Evolutionary conservation across 2,113 vertebrate species (phyloP).

Genomic region (Corythornis cristatus): DNA sequence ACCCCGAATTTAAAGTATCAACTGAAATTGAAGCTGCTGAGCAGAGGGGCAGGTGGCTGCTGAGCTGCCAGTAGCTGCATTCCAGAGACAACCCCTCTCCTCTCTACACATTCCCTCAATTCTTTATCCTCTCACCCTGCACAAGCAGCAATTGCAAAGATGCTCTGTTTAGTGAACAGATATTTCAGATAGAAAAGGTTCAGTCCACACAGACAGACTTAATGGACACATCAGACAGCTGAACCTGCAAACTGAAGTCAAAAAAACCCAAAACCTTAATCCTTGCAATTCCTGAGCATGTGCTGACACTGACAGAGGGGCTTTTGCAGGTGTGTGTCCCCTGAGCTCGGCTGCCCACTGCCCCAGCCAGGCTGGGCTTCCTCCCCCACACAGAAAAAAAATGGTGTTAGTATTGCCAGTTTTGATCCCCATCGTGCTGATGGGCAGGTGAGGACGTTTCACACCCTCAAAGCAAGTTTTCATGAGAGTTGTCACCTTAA

Average conservation of each 20-base stretch:
- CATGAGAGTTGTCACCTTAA: background rate
- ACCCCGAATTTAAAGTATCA: background rate
- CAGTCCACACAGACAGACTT: background rate
- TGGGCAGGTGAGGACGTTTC: background rate
- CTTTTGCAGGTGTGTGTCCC: background rate
- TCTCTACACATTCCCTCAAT: background rate
- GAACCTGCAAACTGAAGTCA: background rate
- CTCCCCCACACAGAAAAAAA: background rate
- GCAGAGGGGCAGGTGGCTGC: background rate
- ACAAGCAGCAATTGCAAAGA: background rate
- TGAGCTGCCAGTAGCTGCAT: background rate
- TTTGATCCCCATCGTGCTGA: background rate
- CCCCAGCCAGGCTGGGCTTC: background rate
- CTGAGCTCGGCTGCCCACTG: background rate
- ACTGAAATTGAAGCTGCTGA: background rate
- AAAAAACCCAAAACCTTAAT: background rate
- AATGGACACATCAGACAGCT: rapidly evolving
- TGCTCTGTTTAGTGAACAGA: background rate
- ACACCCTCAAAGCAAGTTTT: background rate
- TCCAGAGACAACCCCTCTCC: background rate
- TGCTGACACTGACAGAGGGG: background rate
- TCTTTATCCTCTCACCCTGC: background rate
- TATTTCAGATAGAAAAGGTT: background rate
- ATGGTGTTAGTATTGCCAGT: background rate
- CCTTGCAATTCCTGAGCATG: background rate